Evolutionary conservation across 2,113 vertebrate species (phyloP).

Genomic region (Gymnobelideus leadbeateri): DNA sequence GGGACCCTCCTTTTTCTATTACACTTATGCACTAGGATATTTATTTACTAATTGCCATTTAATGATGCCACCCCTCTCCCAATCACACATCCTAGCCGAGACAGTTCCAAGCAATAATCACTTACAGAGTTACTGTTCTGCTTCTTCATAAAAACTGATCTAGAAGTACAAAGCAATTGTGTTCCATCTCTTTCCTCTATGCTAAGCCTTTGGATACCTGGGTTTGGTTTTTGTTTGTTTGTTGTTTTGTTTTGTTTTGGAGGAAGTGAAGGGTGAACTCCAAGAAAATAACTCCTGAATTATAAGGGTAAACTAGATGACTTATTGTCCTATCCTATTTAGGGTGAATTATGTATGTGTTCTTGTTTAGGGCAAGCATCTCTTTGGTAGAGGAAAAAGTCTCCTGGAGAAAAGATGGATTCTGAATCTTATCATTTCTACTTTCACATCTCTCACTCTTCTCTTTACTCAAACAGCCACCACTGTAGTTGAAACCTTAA

Average conservation of each 20-base stretch:
- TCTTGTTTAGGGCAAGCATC: background rate
- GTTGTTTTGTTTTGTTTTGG: background rate
- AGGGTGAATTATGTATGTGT: background rate
- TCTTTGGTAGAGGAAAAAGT: background rate
- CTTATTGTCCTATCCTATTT: background rate
- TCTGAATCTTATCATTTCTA: background rate
- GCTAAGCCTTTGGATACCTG: background rate
- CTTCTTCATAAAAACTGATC: background rate
- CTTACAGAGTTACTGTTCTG: background rate
- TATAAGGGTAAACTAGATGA: background rate
- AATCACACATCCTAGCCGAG: background rate
- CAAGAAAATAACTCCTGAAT: background rate
- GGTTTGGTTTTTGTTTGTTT: background rate
- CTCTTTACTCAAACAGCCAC: background rate
- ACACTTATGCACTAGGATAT: background rate
- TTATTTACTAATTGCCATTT: slow-evolving; percentile 24
- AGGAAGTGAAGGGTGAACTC: background rate
- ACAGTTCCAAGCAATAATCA: background rate
- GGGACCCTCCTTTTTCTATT: background rate
- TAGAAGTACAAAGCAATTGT: background rate
- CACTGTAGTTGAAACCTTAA: background rate
- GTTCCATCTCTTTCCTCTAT: background rate
- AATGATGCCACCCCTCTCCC: background rate
- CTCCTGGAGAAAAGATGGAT: background rate
- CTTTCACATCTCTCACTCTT: background rate